Evolutionary conservation across 2,888 invertebrate species (phyloP).

Genomic region (Drosophila tripunctata): DNA sequence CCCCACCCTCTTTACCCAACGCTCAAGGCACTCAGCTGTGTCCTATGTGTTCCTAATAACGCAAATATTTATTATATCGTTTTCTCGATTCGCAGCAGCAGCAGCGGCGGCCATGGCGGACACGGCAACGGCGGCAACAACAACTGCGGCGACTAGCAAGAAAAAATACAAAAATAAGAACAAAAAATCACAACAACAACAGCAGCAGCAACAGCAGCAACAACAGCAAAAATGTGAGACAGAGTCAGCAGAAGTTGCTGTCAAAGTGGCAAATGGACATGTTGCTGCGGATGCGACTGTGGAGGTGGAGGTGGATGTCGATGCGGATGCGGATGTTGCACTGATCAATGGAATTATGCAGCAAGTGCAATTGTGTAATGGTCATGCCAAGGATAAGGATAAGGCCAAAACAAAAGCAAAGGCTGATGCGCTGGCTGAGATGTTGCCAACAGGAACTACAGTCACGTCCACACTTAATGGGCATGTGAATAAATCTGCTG

Average conservation of each 20-base stretch:
- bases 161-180: conserved; percentile 66
- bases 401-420: conserved; percentile 12
- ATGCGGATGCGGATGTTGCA: conserved; percentile 20
- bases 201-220: conserved; percentile 31
- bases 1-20: background rate
- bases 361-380: conserved; percentile 61
- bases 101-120: conserved; percentile 59
- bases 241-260: conserved; percentile 1
- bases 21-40: conserved; percentile 46
- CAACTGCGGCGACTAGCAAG: conserved; percentile 50
- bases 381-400: conserved; percentile 36
- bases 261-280: conserved; percentile 55
- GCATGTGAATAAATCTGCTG: conserved; percentile 48
- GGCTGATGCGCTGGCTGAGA: conserved; percentile 15
- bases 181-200: conserved; percentile 42
- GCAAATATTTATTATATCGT: too few relatives aligned
- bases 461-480: conserved; percentile 43
- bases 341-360: conserved; percentile 47
- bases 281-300: conserved; percentile 5
- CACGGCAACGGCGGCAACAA: conserved; percentile 51
- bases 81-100: conserved; percentile 17
- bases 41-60: conserved; percentile 31
- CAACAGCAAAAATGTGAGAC: conserved; percentile 24
- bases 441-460: background rate
- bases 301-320: conserved; percentile 15